These are phyloP conservation scores for Brachyrhaphis roseni DNA, from an alignment of 2,797 vertebrate species.

Conservation along the genomic window DNA sequence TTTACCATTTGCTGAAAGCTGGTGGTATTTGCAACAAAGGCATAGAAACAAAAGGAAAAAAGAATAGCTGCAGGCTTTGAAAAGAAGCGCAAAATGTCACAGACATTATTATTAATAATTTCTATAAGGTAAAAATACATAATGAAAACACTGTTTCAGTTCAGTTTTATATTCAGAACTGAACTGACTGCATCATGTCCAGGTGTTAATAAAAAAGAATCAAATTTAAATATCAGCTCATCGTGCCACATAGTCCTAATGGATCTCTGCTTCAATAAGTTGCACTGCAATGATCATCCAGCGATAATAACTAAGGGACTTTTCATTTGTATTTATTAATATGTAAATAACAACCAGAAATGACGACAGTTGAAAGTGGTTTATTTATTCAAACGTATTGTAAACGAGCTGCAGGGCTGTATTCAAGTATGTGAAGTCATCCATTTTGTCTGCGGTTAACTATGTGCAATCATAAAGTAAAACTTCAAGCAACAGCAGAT, in stretches of 20 bases:
- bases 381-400: background rate
- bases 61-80: background rate
- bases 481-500: slow-evolving; percentile 12
- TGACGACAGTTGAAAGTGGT: background rate
- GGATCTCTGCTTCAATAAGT: background rate
- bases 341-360: background rate
- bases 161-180: background rate
- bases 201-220: background rate
- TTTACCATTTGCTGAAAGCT: background rate
- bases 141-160: background rate
- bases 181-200: background rate
- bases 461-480: background rate
- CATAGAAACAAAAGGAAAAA: background rate
- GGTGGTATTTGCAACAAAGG: background rate
- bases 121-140: background rate
- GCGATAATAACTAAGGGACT: background rate
- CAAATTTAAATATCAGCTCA: background rate
- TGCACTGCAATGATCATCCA: background rate
- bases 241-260: background rate
- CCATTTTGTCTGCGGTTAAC: slow-evolving; percentile 4
- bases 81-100: background rate
- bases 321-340: background rate
- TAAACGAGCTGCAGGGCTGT: background rate
- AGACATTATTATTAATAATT: background rate
- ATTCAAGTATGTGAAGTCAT: slow-evolving; percentile 22